Conservation (phyloP, 2,113 vertebrate genomes). For the Delphinus delphis region DNA sequence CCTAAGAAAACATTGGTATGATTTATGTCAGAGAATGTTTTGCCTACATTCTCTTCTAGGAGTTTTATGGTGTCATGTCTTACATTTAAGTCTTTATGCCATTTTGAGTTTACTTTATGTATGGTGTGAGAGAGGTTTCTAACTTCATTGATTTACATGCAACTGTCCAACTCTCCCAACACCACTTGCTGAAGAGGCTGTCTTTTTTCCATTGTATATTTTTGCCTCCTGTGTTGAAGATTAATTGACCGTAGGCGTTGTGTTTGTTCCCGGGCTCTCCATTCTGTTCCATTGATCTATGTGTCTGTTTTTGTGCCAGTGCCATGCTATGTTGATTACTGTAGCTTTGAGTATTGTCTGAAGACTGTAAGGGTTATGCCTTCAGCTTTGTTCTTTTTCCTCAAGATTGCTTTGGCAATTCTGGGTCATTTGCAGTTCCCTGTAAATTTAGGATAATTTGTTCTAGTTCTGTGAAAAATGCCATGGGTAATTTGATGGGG, state of each 20-base stretch:
- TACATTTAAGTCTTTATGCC: background rate
- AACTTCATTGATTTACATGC: background rate
- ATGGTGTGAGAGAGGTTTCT: background rate
- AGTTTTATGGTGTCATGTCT: background rate
- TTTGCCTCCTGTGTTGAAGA: background rate
- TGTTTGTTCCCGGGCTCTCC: too few relatives aligned
- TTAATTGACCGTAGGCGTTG: background rate
- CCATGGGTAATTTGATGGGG: background rate
- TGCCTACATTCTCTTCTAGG: background rate
- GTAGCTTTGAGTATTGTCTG: background rate
- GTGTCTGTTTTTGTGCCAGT: background rate
- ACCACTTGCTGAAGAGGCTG: background rate
- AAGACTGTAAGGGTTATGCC: background rate
- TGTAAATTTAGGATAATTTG: background rate
- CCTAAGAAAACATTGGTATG: background rate
- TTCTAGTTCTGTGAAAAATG: background rate
- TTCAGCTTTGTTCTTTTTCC: background rate
- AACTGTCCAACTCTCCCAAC: background rate
- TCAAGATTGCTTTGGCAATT: background rate
- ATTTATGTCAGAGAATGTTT: background rate
- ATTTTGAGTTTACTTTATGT: background rate
- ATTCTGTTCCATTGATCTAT: too few relatives aligned
- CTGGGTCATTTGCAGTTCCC: background rate
- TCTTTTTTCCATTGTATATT: background rate
- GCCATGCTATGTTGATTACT: background rate